These are phyloP conservation scores for Pollenia amentaria DNA, from an alignment of 2,888 invertebrate species.

Conservation along the genomic window DNA sequence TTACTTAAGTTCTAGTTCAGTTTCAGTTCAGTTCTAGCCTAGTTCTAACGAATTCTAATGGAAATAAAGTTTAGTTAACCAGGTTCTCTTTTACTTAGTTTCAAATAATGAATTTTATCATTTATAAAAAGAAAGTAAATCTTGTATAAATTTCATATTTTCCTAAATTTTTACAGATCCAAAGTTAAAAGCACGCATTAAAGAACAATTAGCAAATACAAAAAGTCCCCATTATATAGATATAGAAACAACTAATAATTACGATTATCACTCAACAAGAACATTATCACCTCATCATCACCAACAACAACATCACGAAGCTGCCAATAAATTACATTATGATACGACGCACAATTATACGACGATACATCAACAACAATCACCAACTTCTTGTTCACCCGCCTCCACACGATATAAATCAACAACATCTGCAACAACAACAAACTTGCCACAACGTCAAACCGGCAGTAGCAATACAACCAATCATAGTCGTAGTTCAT, in stretches of 20 bases:
- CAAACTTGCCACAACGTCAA: constrained; percentile 80
- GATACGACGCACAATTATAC: constrained; percentile 67
- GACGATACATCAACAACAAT: constrained; percentile 74
- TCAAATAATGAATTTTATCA: neutral
- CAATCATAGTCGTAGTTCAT: constrained; percentile 81
- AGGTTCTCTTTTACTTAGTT: no score
- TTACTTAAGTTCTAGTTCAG: no score
- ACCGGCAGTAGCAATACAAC: constrained; percentile 74
- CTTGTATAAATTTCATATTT: neutral
- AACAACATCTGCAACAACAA: constrained; percentile 71
- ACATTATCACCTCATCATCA: constrained; percentile 72
- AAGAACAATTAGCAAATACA: constrained; percentile 88
- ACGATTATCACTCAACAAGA: constrained; percentile 81
- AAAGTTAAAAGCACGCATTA: constrained; percentile 92
- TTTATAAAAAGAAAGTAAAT: neutral
- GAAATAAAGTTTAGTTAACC: no score
- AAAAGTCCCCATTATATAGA: constrained; percentile 86
- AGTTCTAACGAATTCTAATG: no score
- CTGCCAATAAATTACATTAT: constrained; percentile 68
- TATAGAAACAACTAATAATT: constrained; percentile 85
- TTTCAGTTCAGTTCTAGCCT: no score
- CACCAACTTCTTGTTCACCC: constrained; percentile 75
- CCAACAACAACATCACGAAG: constrained; percentile 69
- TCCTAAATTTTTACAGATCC: constrained; percentile 88
- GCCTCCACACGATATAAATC: constrained; percentile 80